Evolutionary conservation across 2,113 vertebrate species (phyloP).

Genomic region (Bujurquina vittata): DNA sequence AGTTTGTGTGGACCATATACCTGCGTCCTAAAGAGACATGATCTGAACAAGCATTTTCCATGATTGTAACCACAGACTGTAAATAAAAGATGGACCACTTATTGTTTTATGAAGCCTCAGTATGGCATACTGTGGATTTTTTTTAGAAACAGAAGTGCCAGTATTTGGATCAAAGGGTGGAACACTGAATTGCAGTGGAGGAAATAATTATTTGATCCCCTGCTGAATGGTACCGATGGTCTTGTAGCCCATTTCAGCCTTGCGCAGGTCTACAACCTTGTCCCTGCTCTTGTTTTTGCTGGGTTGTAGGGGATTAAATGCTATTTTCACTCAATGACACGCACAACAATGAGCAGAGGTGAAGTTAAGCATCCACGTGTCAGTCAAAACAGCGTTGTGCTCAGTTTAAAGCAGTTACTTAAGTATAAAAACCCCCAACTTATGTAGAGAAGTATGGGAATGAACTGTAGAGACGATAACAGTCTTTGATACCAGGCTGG

Average conservation of each 20-base stretch:
- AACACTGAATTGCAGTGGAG: background rate
- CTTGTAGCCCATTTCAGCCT: too few relatives aligned
- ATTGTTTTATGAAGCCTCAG: background rate
- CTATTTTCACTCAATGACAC: too few relatives aligned
- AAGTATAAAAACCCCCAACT: background rate
- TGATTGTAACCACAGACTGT: background rate
- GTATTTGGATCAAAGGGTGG: background rate
- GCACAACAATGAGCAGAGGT: background rate
- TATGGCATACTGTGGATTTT: background rate
- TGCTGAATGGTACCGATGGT: too few relatives aligned
- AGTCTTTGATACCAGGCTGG: background rate
- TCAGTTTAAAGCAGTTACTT: background rate
- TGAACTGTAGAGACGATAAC: background rate
- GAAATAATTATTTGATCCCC: too few relatives aligned
- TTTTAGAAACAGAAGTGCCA: accelerated
- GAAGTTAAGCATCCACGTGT: background rate
- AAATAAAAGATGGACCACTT: background rate
- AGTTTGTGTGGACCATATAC: background rate
- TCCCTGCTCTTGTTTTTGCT: too few relatives aligned
- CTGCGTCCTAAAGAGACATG: background rate
- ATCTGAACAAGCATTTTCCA: background rate
- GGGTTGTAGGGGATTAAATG: too few relatives aligned
- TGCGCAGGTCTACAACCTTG: too few relatives aligned
- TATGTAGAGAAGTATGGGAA: background rate
- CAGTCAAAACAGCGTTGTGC: background rate